phyloP scores from a whole-genome alignment of 1,140 invertebrate genomes.

The Apolygus lucorum region DNA sequence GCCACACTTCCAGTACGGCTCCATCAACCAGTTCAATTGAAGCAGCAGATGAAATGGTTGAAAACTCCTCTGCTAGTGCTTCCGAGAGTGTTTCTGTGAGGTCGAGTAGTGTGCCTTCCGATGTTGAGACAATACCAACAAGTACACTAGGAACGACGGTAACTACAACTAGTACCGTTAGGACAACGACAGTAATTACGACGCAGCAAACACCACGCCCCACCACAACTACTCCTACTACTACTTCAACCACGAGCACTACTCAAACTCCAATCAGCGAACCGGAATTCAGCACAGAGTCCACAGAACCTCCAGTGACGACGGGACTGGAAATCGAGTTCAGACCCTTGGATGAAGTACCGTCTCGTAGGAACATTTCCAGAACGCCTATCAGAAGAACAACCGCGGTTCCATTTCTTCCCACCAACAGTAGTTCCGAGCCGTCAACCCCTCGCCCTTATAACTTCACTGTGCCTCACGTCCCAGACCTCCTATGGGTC shows the following conservation, averaged over 20 bases:
- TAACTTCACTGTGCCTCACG: conserved; percentile 14
- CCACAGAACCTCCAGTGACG: not conserved
- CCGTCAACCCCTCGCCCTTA: not conserved
- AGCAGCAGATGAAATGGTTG: too few relatives aligned
- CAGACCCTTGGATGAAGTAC: not conserved
- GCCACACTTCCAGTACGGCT: not conserved
- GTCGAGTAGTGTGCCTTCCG: too few relatives aligned
- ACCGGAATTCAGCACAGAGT: not conserved
- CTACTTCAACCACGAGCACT: not conserved
- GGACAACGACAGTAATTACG: conserved; percentile 1
- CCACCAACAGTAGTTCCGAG: too few relatives aligned
- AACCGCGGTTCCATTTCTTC: too few relatives aligned
- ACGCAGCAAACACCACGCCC: conserved; percentile 8
- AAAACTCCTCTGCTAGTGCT: too few relatives aligned
- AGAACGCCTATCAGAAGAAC: too few relatives aligned
- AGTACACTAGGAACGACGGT: not conserved
- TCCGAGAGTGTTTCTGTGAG: too few relatives aligned
- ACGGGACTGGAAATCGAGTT: not conserved
- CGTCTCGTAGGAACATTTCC: not conserved
- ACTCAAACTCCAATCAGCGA: conserved; percentile 2
- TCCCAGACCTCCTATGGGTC: conserved; percentile 18
- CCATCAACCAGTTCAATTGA: not conserved
- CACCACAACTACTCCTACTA: conserved; percentile 19
- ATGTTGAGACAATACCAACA: conserved; percentile 6
- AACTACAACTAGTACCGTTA: conserved; percentile 10